Base-by-base conservation (phyloP, 1,140 invertebrate species). In the Cryptotermes secundus region DNA sequence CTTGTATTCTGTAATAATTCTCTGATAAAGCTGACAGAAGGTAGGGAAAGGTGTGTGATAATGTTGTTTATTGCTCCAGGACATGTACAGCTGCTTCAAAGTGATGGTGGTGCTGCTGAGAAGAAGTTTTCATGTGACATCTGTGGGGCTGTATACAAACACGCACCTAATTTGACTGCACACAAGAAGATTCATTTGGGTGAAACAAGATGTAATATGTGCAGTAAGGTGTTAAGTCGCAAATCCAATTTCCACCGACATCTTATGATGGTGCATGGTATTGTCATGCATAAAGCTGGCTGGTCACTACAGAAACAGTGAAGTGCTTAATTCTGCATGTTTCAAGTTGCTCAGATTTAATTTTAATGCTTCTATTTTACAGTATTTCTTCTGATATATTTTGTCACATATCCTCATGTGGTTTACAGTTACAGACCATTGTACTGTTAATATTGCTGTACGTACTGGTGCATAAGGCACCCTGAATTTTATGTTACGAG, bases 151-250 rank as follows among this genome's bases (percentile, higher is more conserved):
- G 89, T 89, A 2, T 92, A 92, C 86, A 92, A 91, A 24, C 91
- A 91, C 7, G 90, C 90, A 80, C 91, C 91, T 85, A 92, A 91
- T 79, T 87, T 92, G 10, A 88, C 90, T 81, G 92, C 91, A 1
- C 92, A 92, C 86, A 91, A 91, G 84, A 87, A 91, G 83, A 89
- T 90, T 83, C 92, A 92, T 86, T 91, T 90, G 34, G 92, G 92
- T n/a, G 91, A 92, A 85, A 91, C 87, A 34, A 84, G 36, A 35
- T 87, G 87, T 81, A 45, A 80, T 6, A 34, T 86, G 35, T 87
- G 87, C 82, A 35, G 38, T 31, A 85, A 86, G 53, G 80, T 86
- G 34, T 72, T 86, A 22, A 83, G 84, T 79, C 80, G 85, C 34
- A 86, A 86, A 79, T 80, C 45, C 34, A 79, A 85, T 49, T 80